These are phyloP conservation scores for Phyllotreta striolata DNA, from an alignment of 2,888 invertebrate genomes.

Conservation along the genomic window DNA sequence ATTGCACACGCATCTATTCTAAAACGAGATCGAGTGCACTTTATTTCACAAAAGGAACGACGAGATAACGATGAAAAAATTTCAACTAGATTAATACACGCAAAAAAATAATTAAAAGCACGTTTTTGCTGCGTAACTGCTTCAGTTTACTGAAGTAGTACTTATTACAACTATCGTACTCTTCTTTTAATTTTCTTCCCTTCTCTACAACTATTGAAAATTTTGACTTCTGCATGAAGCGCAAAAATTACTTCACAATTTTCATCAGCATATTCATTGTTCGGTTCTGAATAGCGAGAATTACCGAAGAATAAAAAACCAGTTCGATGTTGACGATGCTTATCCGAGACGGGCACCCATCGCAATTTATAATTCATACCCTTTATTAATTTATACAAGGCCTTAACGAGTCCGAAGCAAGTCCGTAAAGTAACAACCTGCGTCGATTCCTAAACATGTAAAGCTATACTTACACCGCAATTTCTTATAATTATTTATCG, in stretches of 20 bases:
- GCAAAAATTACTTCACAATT: no score
- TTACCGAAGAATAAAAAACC: conserved; percentile 5
- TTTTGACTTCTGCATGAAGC: no score
- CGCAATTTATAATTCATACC: conserved; percentile 25
- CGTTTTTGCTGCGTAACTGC: no score
- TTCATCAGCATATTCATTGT: no score
- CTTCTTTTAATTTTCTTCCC: no score
- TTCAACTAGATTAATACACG: no score
- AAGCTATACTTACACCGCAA: conserved; percentile 38
- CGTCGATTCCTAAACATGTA: conserved; percentile 35
- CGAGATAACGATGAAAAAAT: no score
- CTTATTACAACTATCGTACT: no score
- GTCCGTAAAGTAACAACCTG: conserved; percentile 21
- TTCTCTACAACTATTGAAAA: no score
- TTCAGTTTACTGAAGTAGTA: no score
- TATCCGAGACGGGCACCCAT: conserved; percentile 21
- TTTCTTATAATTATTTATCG: conserved; percentile 44
- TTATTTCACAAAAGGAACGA: neutral
- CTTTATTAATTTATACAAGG: conserved; percentile 30
- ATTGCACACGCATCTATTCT: conserved; percentile 20
- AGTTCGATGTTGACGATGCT: conserved; percentile 13
- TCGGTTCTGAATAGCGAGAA: no score
- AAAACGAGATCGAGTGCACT: conserved; percentile 17
- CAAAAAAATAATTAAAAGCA: no score
- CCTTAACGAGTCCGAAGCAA: conserved; percentile 26